A percentile compares a stretch with the other conserved stretches of the same genome.
phyloP scores from a whole-genome alignment of 1,140 invertebrate species.

The Grapholita molesta region DNA sequence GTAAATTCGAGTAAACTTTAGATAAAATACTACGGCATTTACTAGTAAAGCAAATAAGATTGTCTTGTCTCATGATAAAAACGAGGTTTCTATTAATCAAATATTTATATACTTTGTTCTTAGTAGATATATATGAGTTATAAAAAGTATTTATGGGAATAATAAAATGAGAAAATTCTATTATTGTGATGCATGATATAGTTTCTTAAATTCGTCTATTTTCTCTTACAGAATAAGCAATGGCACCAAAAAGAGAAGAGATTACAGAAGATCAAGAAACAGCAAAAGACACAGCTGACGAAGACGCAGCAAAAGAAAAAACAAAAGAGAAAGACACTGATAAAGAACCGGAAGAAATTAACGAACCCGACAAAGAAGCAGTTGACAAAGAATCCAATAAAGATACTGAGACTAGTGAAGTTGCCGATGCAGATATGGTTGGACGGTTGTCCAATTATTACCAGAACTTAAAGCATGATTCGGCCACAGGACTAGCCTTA shows the following conservation, averaged over 20 bases:
- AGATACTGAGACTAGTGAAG: not conserved
- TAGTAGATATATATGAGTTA: not conserved
- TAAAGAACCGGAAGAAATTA: not conserved
- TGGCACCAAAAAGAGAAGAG: not conserved
- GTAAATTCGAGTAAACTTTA: not conserved
- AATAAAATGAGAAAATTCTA: too few relatives aligned
- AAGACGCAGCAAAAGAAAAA: not conserved
- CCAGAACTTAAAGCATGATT: slow-evolving; percentile 52
- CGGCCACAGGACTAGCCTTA: slow-evolving; percentile 33
- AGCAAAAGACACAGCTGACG: not conserved
- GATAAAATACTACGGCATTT: not conserved
- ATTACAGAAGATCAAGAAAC: not conserved
- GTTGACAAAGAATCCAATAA: not conserved
- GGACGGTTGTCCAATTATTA: slow-evolving; percentile 46
- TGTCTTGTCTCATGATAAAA: not conserved
- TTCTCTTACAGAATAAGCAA: not conserved
- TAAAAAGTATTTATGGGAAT: too few relatives aligned
- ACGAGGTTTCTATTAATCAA: too few relatives aligned
- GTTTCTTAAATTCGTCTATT: not conserved
- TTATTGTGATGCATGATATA: not conserved
- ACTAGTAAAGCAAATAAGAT: not conserved
- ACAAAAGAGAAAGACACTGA: not conserved
- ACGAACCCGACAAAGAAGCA: not conserved
- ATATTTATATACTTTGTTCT: too few relatives aligned
- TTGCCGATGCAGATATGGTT: not conserved